Evolutionary conservation across 2,797 vertebrate species (phyloP).

Genomic region (Molossus molossus): DNA sequence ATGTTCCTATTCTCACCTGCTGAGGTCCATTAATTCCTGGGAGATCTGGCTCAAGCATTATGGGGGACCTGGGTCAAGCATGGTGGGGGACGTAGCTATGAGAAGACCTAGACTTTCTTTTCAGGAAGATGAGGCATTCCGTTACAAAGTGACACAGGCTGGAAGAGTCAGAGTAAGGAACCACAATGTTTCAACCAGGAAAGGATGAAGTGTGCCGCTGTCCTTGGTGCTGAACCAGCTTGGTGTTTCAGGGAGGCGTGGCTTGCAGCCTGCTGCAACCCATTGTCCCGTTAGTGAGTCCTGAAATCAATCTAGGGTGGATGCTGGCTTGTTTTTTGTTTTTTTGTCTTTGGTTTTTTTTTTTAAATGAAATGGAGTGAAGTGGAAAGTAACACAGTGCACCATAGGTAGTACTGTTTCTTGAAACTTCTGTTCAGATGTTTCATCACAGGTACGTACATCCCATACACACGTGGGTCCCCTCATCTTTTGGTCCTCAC

Average conservation of each 20-base stretch:
- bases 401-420: neutral
- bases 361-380: neutral
- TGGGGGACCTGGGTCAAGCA: neutral
- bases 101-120: neutral
- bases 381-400: neutral
- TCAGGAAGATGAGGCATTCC: neutral
- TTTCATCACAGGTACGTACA: neutral
- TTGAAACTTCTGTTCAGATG: neutral
- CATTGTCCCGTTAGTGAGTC: neutral
- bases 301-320: neutral
- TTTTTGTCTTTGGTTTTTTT: too few species aligned
- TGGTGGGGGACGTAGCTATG: neutral
- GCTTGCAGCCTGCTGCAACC: neutral
- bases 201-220: accelerated
- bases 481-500: neutral
- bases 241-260: neutral
- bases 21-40: neutral
- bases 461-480: neutral
- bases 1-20: neutral
- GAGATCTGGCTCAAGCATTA: neutral
- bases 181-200: neutral
- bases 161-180: neutral
- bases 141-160: neutral
- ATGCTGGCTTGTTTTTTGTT: neutral
- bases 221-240: constrained; percentile 55